A percentile compares a stretch with the other conserved stretches of the same genome.
These are phyloP conservation scores for Acanthosepion lycidas DNA, from an alignment of 2,888 invertebrate species.

Conservation along the genomic window DNA sequence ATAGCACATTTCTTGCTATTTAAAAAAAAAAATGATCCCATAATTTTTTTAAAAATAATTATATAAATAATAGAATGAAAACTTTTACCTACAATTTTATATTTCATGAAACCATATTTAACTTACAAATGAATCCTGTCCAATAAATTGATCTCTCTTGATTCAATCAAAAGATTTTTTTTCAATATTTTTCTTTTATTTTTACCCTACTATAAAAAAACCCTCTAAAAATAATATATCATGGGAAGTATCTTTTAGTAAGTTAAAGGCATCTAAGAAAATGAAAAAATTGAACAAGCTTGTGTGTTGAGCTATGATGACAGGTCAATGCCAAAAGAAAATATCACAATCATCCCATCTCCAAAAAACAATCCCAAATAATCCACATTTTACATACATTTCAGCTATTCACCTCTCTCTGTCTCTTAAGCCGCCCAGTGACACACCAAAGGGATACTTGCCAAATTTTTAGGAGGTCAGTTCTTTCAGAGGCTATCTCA, in stretches of 20 bases:
- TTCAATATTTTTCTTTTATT: not conserved
- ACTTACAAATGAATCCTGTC: too few relatives aligned
- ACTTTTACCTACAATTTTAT: too few relatives aligned
- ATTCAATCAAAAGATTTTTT: not conserved
- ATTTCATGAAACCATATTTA: too few relatives aligned
- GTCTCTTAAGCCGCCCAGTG: not conserved
- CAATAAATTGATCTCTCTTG: too few relatives aligned
- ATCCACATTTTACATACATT: not conserved
- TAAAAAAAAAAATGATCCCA: too few relatives aligned
- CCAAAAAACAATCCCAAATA: not conserved
- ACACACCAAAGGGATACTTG: slow-evolving; percentile 33
- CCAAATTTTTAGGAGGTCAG: slow-evolving; percentile 33
- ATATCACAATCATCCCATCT: not conserved
- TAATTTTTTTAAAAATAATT: too few relatives aligned
- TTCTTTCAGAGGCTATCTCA: not conserved
- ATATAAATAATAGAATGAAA: too few relatives aligned
- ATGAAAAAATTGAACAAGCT: not conserved
- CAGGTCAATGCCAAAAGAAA: not conserved
- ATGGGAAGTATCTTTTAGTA: not conserved
- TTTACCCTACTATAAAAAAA: not conserved
- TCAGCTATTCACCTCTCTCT: not conserved
- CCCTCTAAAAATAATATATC: too few relatives aligned
- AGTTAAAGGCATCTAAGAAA: not conserved
- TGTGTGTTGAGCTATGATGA: not conserved
- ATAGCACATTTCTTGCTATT: too few relatives aligned